Conservation (phyloP, 2,113 vertebrate species). For the Dissostichus mawsoni region DNA sequence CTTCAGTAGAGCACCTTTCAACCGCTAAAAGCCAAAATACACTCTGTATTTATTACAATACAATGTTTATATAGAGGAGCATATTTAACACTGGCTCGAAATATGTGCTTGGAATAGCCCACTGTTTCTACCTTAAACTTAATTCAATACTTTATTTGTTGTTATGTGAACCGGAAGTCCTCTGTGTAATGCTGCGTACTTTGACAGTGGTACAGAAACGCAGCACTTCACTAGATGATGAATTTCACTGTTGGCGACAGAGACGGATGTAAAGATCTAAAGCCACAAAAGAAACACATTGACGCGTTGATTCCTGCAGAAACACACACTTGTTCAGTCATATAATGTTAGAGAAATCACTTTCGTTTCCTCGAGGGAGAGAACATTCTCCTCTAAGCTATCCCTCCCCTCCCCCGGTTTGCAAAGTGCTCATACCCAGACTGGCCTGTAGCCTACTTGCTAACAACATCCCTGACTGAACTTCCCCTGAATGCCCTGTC, state of each 20-base stretch:
- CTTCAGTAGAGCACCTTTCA: no score
- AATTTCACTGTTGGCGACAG: constrained; percentile 56
- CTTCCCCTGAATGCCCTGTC: constrained; percentile 49
- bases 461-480: constrained; percentile 61
- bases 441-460: constrained; percentile 82
- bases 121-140: neutral
- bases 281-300: constrained; percentile 29
- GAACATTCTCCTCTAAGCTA: constrained; percentile 70
- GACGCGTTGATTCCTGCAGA: constrained; percentile 24
- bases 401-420: constrained; percentile 78
- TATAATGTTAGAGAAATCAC: constrained; percentile 65
- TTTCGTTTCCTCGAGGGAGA: constrained; percentile 79
- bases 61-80: no score
- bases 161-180: constrained; percentile 36
- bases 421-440: constrained; percentile 80
- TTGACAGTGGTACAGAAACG: constrained; percentile 54
- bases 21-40: neutral
- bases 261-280: constrained; percentile 50
- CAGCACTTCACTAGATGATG: constrained; percentile 71
- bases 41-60: neutral
- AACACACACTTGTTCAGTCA: constrained; percentile 76
- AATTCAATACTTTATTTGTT: constrained; percentile 38
- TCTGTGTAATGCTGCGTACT: rapidly evolving
- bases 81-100: neutral
- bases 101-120: neutral